phyloP scores from a whole-genome alignment of 2,888 invertebrate species.

The Eupithecia pulchellata region DNA sequence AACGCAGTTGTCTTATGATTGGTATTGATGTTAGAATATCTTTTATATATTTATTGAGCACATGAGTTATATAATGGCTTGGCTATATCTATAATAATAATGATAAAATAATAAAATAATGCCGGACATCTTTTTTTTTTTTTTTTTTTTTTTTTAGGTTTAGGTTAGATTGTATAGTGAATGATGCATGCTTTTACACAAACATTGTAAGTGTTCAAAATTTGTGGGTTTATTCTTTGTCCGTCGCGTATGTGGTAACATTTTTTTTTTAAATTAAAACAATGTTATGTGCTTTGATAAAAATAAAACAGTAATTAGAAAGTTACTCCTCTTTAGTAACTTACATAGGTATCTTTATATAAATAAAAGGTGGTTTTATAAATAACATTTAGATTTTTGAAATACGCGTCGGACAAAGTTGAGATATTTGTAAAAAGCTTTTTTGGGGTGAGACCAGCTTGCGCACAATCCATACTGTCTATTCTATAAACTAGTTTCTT shows the following conservation, averaged over 20 bases:
- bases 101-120: too few relatives aligned
- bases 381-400: neutral
- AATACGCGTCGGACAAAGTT: neutral
- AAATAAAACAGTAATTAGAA: neutral
- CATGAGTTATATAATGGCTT: conserved; percentile 34
- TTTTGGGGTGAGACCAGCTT: conserved; percentile 36
- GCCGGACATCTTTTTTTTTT: too few relatives aligned
- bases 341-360: neutral
- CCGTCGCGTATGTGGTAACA: neutral
- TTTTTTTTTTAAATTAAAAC: neutral
- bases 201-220: conserved; percentile 31
- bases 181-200: conserved; percentile 37
- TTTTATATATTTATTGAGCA: conserved; percentile 43
- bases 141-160: too few relatives aligned
- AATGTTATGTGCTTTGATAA: neutral
- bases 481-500: neutral
- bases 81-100: conserved; percentile 19
- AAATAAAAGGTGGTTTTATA: neutral
- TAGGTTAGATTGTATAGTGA: conserved; percentile 39
- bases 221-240: conserved; percentile 3
- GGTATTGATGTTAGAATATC: conserved; percentile 56
- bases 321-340: neutral
- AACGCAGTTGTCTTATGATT: conserved; percentile 68
- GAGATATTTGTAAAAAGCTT: conserved; percentile 38
- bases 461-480: conserved; percentile 37